These are phyloP conservation scores for Gracilinanus agilis DNA, from an alignment of 2,113 vertebrate genomes.

Conservation along the genomic window DNA sequence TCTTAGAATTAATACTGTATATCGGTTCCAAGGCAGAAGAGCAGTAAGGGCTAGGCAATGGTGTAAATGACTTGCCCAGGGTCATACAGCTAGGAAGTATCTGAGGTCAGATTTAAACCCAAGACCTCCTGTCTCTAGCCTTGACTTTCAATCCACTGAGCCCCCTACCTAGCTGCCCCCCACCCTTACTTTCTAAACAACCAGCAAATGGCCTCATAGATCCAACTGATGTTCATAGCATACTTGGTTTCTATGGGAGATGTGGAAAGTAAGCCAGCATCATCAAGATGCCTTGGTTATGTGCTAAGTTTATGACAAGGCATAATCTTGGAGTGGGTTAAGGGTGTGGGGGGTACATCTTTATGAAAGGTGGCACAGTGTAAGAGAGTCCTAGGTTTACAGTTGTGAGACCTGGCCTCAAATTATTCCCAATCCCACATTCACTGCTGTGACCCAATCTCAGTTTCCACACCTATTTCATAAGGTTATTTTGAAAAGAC, in stretches of 20 bases:
- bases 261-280: fast-evolving
- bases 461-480: neutral
- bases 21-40: too few relatives aligned
- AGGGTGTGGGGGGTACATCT: neutral
- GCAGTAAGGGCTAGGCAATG: too few relatives aligned
- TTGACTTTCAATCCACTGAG: too few relatives aligned
- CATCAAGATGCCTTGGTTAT: neutral
- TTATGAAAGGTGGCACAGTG: neutral
- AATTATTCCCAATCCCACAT: neutral
- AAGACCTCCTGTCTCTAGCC: too few relatives aligned
- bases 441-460: neutral
- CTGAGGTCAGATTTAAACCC: too few relatives aligned
- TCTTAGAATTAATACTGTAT: too few relatives aligned
- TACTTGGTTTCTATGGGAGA: neutral
- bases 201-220: neutral
- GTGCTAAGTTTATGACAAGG: neutral
- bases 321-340: neutral
- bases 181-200: neutral
- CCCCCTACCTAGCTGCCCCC: neutral
- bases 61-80: too few relatives aligned
- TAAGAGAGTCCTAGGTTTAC: neutral
- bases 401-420: neutral
- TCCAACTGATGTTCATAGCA: neutral
- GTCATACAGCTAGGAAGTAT: too few relatives aligned
- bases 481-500: neutral